phyloP scores from a whole-genome alignment of 2,888 invertebrate species.

The Lycocerus yunnanus region DNA sequence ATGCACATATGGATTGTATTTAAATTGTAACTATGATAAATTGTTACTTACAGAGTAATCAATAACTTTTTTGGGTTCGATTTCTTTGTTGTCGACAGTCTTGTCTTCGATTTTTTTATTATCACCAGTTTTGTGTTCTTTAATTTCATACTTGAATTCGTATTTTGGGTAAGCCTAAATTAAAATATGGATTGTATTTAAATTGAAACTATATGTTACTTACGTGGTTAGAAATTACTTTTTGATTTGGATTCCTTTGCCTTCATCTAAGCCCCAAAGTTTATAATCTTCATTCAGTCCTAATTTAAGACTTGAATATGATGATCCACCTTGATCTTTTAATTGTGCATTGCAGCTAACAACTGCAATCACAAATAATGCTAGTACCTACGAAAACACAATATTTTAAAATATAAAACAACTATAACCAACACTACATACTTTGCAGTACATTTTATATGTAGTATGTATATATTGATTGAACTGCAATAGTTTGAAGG shows the following conservation, averaged over 20 bases:
- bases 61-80: too few species aligned
- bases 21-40: neutral
- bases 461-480: neutral
- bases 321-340: neutral
- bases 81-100: too few species aligned
- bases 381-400: neutral
- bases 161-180: constrained; percentile 62
- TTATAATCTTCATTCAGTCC: neutral
- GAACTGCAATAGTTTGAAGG: neutral
- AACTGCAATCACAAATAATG: neutral
- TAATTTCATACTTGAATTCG: constrained; percentile 61
- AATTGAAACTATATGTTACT: neutral
- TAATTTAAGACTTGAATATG: neutral
- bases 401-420: neutral
- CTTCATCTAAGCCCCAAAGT: neutral
- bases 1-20: neutral
- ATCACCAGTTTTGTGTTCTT: constrained; percentile 64
- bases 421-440: neutral
- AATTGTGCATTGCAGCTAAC: neutral
- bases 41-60: neutral
- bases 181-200: neutral
- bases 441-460: constrained; percentile 16
- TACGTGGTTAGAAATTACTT: neutral
- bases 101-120: too few species aligned
- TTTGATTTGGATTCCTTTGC: neutral